These are phyloP conservation scores for Ecliptopera silaceata DNA, from an alignment of 2,888 invertebrate species.

Conservation along the genomic window DNA sequence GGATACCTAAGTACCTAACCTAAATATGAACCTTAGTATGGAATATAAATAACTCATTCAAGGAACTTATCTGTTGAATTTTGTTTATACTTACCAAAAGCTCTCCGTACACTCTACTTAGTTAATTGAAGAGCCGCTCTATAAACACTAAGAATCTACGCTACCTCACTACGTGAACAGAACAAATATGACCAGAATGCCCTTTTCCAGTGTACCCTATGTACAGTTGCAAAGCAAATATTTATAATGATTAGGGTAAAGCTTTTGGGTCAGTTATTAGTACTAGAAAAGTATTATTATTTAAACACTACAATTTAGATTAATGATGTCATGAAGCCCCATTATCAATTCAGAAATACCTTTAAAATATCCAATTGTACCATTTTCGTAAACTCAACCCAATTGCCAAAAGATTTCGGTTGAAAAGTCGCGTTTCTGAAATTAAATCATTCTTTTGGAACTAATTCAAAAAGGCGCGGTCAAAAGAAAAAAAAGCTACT, in stretches of 20 bases:
- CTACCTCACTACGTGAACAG: constrained; percentile 13
- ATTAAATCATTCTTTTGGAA: constrained; percentile 71
- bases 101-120: not conserved
- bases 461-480: constrained; percentile 54
- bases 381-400: constrained; percentile 71
- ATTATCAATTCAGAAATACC: constrained; percentile 68
- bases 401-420: constrained; percentile 73
- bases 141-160: constrained; percentile 4
- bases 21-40: too few relatives aligned
- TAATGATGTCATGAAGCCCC: constrained; percentile 59
- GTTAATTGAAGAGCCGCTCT: not conserved
- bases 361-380: constrained; percentile 76
- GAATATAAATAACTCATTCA: too few relatives aligned
- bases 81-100: not conserved
- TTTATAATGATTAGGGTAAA: constrained; percentile 38
- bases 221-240: constrained; percentile 49
- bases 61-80: not conserved
- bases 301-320: constrained; percentile 32
- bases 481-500: constrained; percentile 42
- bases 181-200: constrained; percentile 3
- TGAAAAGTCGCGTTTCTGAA: constrained; percentile 74
- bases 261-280: constrained; percentile 40
- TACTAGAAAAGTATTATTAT: constrained; percentile 25
- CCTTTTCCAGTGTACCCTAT: constrained; percentile 38
- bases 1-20: too few relatives aligned